A percentile compares a stretch with the other conserved stretches of the same genome.
Evolutionary conservation across 2,113 vertebrate species (phyloP).

Genomic region (Ochotona princeps): DNA sequence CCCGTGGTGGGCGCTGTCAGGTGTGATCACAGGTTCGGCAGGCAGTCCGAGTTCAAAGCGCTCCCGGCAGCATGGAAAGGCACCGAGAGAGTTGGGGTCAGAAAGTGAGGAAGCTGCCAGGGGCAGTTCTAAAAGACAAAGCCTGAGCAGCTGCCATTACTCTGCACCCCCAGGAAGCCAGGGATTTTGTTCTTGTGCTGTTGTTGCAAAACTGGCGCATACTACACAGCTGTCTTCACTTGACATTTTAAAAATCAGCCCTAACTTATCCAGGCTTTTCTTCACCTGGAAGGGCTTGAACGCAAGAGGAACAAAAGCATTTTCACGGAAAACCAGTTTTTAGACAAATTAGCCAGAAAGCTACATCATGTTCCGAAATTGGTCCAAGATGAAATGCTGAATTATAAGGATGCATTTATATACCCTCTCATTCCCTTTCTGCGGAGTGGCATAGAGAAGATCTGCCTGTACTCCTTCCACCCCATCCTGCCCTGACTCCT

Average conservation of each 20-base stretch:
- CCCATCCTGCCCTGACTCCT: too few species aligned
- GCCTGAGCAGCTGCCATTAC: not conserved
- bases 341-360: not conserved
- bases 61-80: not conserved
- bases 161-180: not conserved
- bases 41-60: not conserved
- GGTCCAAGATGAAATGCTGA: not conserved
- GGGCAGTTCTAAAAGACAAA: conserved; percentile 10
- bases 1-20: not conserved
- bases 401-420: not conserved
- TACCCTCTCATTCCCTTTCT: not conserved
- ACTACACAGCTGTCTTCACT: not conserved
- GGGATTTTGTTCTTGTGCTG: not conserved
- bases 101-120: not conserved
- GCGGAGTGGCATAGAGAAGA: not conserved
- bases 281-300: not conserved
- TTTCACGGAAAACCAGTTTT: conserved; percentile 7
- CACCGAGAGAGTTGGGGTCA: not conserved
- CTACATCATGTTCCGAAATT: not conserved
- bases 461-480: too few species aligned
- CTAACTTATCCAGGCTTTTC: not conserved
- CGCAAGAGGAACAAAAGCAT: not conserved
- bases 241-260: not conserved
- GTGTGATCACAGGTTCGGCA: not conserved
- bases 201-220: not conserved